Evolutionary conservation across 2,888 invertebrate species (phyloP), one percentile per base, ranked within the genome.

Genomic region (Cordilura impudica): DNA sequence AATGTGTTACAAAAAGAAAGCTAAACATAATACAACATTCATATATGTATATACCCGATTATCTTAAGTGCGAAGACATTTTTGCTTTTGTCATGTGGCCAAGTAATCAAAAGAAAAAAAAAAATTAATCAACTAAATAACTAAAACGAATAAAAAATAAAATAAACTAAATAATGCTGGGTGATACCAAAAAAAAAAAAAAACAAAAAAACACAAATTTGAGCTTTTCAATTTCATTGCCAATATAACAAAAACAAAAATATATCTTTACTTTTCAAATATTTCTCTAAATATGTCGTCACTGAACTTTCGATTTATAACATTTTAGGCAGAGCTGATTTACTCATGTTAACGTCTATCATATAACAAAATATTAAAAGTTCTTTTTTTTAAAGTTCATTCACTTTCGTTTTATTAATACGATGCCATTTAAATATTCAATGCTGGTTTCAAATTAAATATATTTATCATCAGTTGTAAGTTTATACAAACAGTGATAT

Each of bases 371-470:
- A 21, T 23, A 31, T 3, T n/a, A 45, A 56, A 51, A 56, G 72
- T 65, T 53, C 21, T 61, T 78, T n/a, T n/a, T 60, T 56, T 49
- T 14, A 75, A 79, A 84, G 86, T 86, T 86, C 86, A 84, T 86
- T 86, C 85, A 85, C 86, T 82, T 84, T 49, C n/a, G 47, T 72
- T 39, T 21, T 43, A 14, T 7, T 2, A n/a, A 43, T 39, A n/a
- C n/a, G 4, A 39, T 5, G 5, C 12, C 12, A 39, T n/a, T 2
- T 39, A n/a, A 39, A 16, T 31, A 63, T 21, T 26, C 5, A 63
- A 63, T 63, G 63, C 63, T 35, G 66, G 71, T 60, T 60, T 66
- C 16, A 29, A 26, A 65, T 58, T 54, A 53, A 53, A 14, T 45
- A 43, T 45, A 12, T 35, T 2, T 35, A 12, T 35, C 10, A 26